Conservation (phyloP, 1,140 invertebrate species). For the Drosophila obscura region DNA sequence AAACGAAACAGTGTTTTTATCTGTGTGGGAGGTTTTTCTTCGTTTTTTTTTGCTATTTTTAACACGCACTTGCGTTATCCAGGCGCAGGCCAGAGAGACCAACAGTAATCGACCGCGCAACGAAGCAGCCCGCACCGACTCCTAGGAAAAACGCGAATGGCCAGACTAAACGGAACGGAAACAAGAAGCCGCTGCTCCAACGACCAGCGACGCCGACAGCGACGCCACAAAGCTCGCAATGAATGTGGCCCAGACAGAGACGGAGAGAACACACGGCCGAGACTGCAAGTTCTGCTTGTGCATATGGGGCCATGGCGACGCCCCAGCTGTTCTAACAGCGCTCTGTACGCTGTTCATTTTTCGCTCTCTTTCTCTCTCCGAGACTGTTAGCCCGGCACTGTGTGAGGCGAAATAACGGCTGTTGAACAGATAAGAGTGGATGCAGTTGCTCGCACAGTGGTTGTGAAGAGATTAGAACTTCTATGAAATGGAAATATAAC, state of each 20-base stretch:
- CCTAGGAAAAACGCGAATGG: slow-evolving; percentile 46
- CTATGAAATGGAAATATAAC: too few relatives aligned
- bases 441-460: too few relatives aligned
- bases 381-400: too few relatives aligned
- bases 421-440: too few relatives aligned
- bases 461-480: too few relatives aligned
- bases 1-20: slow-evolving; percentile 21
- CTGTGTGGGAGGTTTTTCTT: slow-evolving; percentile 15
- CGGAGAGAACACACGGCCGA: too few relatives aligned
- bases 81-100: slow-evolving; percentile 58
- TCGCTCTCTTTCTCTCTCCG: too few relatives aligned
- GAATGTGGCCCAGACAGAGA: too few relatives aligned
- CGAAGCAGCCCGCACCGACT: slow-evolving; percentile 39
- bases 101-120: slow-evolving; percentile 57
- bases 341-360: neutral
- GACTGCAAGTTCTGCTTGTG: slow-evolving; percentile 1
- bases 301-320: slow-evolving; percentile 10
- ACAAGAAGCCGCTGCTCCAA: slow-evolving; percentile 48
- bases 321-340: slow-evolving; percentile 22
- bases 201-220: slow-evolving; percentile 13
- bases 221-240: too few relatives aligned
- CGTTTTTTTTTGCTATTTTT: slow-evolving; percentile 58
- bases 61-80: slow-evolving; percentile 59
- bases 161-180: slow-evolving; percentile 45
- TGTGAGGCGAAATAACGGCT: too few relatives aligned